These are phyloP conservation scores for Crambe crambe DNA, from an alignment of 37 sponge, comb jelly and placozoan genomes.

Conservation along the genomic window DNA sequence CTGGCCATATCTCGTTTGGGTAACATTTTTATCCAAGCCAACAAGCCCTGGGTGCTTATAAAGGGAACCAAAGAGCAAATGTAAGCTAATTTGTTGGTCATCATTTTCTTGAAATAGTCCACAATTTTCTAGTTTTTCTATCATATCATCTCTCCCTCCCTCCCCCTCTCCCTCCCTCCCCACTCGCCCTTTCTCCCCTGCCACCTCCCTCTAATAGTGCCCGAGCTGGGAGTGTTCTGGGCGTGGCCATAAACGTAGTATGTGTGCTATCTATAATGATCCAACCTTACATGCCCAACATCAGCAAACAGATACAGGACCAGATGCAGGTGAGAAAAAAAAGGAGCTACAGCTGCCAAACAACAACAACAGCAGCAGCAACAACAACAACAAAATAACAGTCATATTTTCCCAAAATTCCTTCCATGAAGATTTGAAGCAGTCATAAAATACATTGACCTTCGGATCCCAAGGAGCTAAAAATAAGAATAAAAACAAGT, in stretches of 20 bases:
- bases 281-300: constrained; percentile 94
- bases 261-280: constrained; percentile 90
- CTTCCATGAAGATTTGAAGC: too few species aligned
- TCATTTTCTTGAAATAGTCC: not conserved
- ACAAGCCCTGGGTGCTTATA: constrained; percentile 90
- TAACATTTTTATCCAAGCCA: constrained; percentile 86
- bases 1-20: constrained; percentile 91
- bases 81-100: constrained; percentile 21
- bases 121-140: too few species aligned
- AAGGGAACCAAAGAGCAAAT: constrained; percentile 72
- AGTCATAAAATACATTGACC: too few species aligned
- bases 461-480: too few species aligned
- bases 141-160: too few species aligned
- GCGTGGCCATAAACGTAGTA: constrained; percentile 75
- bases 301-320: constrained; percentile 70
- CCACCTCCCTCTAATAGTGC: constrained; percentile 24
- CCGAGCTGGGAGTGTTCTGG: constrained; percentile 84
- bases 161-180: constrained; percentile 6
- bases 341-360: too few species aligned
- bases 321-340: constrained; percentile 64
- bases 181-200: not conserved
- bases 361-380: too few species aligned
- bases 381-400: too few species aligned
- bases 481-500: too few species aligned
- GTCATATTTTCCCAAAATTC: too few species aligned